A percentile compares a stretch with the other conserved stretches of the same genome.
Evolutionary conservation across 2,113 vertebrate species (phyloP).

Genomic region (Amphiprion percula): DNA sequence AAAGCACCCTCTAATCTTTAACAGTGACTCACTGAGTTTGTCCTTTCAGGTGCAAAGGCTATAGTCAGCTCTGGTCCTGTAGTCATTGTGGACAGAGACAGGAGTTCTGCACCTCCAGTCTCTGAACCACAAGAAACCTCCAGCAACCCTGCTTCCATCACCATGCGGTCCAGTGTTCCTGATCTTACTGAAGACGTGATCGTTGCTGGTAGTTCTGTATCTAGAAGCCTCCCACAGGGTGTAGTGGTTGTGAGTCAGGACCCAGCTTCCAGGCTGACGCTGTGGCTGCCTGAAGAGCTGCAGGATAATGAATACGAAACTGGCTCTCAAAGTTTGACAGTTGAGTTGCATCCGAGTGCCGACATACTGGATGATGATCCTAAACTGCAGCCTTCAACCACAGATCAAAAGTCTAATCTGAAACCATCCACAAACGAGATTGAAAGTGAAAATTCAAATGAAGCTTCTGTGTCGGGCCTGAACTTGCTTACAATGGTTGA

Average conservation of each 20-base stretch:
- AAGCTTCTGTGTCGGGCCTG: neutral
- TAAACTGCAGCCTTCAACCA: neutral
- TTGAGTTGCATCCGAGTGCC: neutral
- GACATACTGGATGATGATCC: accelerated
- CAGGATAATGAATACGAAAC: neutral
- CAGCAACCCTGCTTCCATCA: accelerated
- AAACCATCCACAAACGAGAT: neutral
- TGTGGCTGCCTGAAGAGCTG: conserved; percentile 58
- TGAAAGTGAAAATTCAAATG: neutral
- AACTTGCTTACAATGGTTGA: neutral
- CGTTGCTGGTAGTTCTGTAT: conserved; percentile 4
- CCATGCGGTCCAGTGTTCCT: conserved; percentile 23
- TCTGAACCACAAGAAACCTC: neutral
- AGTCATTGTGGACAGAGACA: conserved; percentile 37
- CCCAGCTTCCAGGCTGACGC: conserved; percentile 40
- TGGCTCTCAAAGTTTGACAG: neutral
- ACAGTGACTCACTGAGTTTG: neutral
- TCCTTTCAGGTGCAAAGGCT: conserved; percentile 56
- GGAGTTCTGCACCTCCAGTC: neutral
- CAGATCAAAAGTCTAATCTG: neutral
- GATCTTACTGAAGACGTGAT: neutral
- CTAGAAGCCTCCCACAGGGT: conserved; percentile 6
- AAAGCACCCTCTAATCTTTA: conserved; percentile 1
- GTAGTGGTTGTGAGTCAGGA: conserved; percentile 50
- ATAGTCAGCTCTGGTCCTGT: conserved; percentile 64